Evolutionary conservation across 2,888 invertebrate genomes (phyloP), one percentile per base, ranked within the genome.

Genomic region (Abscondita cerata): DNA sequence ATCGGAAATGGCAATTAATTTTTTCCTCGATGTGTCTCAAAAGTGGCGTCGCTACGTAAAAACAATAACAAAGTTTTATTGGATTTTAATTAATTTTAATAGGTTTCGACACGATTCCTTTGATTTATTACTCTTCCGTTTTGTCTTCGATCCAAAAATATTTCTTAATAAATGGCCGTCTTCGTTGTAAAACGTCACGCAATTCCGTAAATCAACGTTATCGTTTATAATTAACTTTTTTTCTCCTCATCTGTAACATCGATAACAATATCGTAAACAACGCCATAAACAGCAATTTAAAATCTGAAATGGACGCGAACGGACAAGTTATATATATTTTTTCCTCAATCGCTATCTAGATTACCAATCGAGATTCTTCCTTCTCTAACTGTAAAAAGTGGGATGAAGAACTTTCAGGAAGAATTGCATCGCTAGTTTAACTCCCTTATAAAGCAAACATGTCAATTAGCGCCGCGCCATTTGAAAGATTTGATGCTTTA

Each of bases 201-300:
- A 50, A 34, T 36, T 6, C 18, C 34, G 51, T 36, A 51, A 51
- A 31, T 33, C 34, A 16, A 16, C 31, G 51, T 15, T 36, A 34
- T 13, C 48, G 31, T 25, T 48, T 48, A 34, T 67, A 64, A 66
- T 41, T 47, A 53, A 52, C 59, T 64, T 64, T 71, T 70, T 71
- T 70, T 66, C 64, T 64, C 59, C 61, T 62, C 68, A 60, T 65
- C 72, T 70, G 67, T 64, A 72, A 69, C 72, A 73, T 74, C 73
- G 65, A 73, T 75, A 75, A 75, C 75, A 75, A 75, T 75, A 73
- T 73, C 74, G 72, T 75, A 75, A 75, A 75, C 65, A 71, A 73
- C 71, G 62, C 70, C 60, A 52, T 71, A 72, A 71, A 64, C 67
- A 68, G 68, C 62, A 65, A 69, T 73, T 73, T 71, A 64, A 62